These are phyloP conservation scores for Nomada goodeniana DNA, from an alignment of 2,888 invertebrate genomes.

Conservation along the genomic window DNA sequence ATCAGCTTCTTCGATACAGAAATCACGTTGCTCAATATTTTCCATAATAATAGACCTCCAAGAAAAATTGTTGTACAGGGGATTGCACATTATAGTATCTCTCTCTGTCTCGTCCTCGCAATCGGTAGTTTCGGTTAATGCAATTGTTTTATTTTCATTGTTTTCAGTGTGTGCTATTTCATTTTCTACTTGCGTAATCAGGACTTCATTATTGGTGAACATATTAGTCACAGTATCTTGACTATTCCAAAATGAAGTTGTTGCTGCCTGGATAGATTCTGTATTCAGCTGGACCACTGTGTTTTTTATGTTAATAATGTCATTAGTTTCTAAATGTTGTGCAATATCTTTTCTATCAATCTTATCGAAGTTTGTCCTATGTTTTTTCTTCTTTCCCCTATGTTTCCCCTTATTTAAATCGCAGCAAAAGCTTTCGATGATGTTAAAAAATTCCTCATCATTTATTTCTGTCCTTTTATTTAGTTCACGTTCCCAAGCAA, in stretches of 20 bases:
- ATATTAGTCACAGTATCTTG: not conserved
- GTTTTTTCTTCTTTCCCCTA: constrained; percentile 28
- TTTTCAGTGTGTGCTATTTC: not conserved
- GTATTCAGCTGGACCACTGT: not conserved
- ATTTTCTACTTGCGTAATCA: not conserved
- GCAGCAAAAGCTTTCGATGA: constrained; percentile 24
- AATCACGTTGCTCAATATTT: not conserved
- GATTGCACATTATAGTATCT: not conserved
- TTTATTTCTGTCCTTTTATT: constrained; percentile 40
- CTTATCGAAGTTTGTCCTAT: not conserved
- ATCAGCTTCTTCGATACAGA: not conserved
- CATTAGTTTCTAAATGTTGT: not conserved
- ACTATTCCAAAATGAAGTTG: constrained; percentile 7
- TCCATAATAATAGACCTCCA: constrained; percentile 16
- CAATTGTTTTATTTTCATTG: not conserved
- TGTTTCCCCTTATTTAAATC: constrained; percentile 35
- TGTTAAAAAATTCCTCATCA: constrained; percentile 41
- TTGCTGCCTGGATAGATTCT: not conserved
- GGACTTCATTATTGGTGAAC: not conserved
- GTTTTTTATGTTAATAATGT: not conserved
- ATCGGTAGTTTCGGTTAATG: not conserved
- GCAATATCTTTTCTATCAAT: not conserved
- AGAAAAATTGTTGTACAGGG: not conserved
- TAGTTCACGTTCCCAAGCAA: constrained; percentile 48
- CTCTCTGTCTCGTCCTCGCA: not conserved